Evolutionary conservation across 2,888 invertebrate species (phyloP), one percentile per base, ranked within the genome.

Genomic region (Micropterix aruncella): DNA sequence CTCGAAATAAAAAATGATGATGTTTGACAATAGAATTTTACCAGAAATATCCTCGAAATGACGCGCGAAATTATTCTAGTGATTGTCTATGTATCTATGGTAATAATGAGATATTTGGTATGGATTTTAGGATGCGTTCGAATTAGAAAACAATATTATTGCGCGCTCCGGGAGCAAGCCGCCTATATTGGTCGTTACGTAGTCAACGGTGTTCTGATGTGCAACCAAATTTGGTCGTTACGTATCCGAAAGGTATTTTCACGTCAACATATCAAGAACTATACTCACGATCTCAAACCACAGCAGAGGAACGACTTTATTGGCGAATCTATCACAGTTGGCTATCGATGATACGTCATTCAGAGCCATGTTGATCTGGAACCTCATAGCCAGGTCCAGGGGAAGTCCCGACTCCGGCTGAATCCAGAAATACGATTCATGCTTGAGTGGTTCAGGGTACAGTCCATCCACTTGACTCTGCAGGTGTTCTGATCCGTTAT

Each of bases 231-330:
- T n/a, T n/a, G n/a, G n/a, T n/a, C n/a, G n/a, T n/a, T n/a, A n/a
- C n/a, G n/a, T n/a, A n/a, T n/a, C n/a, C n/a, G n/a, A n/a, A 9
- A 27, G 36, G 12, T 27, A 7, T 27, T 27, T 9, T 27, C 36
- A 41, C 17, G 18, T 37, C 18, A 16, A 41, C n/a, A n/a, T 5
- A 41, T 18, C 37, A 27, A 15, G 47, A 39, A 44, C 19, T 16
- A 43, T 56, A 80, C 87, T 84, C 75, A 90, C 91, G 58, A 88
- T 87, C 74, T 91, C 90, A 51, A 88, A 88, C 91, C 91, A 92
- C 2, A 91, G 65, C 57, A 91, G 66, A 0, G 92, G 92, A 2
- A 90, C 63, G 9, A 85, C 77, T 59, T 84, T 67, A 52, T 87
- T 69, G 43, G 80, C 70, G 57, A 91, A 88, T 44, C 65, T 70